phyloP scores from a whole-genome alignment of 2,888 invertebrate genomes.

The Drosophila maculinotata region DNA sequence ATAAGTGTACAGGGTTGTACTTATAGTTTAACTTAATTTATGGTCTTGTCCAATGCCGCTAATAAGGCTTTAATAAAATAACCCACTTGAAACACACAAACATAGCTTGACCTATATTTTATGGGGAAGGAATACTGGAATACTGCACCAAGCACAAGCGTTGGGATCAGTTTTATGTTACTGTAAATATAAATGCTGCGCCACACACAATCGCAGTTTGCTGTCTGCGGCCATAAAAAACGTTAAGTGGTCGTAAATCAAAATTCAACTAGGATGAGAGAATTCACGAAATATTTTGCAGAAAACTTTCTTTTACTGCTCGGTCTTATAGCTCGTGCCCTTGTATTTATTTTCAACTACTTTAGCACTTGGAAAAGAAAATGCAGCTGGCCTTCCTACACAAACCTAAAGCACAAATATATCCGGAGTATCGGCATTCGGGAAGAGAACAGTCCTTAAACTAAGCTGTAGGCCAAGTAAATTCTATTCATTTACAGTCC shows the following conservation, averaged over 20 bases:
- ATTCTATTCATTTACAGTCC: conserved; percentile 73
- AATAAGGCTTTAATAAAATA: background rate
- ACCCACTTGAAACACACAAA: conserved; percentile 18
- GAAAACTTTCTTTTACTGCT: conserved; percentile 36
- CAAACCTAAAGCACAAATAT: conserved; percentile 25
- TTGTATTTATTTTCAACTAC: conserved; percentile 64
- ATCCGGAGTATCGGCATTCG: conserved; percentile 49
- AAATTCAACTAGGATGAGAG: conserved; percentile 68
- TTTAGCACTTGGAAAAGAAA: conserved; percentile 41
- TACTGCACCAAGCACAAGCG: conserved; percentile 1
- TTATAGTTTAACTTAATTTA: background rate
- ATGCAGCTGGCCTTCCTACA: conserved; percentile 42
- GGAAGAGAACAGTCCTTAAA: conserved; percentile 35
- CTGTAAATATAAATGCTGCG: conserved; percentile 34
- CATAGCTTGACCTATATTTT: conserved; percentile 15
- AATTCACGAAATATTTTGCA: conserved; percentile 52
- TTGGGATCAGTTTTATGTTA: conserved; percentile 40
- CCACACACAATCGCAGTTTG: conserved; percentile 50
- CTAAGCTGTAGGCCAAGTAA: conserved; percentile 46
- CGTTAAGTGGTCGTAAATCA: conserved; percentile 79
- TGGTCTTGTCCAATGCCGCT: background rate
- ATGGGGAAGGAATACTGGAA: conserved; percentile 4
- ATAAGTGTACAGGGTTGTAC: background rate
- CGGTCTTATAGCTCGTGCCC: conserved; percentile 30
- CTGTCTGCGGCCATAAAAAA: conserved; percentile 67